Evolutionary conservation across 2,888 invertebrate genomes (phyloP).

Genomic region (Saturnia pavonia): DNA sequence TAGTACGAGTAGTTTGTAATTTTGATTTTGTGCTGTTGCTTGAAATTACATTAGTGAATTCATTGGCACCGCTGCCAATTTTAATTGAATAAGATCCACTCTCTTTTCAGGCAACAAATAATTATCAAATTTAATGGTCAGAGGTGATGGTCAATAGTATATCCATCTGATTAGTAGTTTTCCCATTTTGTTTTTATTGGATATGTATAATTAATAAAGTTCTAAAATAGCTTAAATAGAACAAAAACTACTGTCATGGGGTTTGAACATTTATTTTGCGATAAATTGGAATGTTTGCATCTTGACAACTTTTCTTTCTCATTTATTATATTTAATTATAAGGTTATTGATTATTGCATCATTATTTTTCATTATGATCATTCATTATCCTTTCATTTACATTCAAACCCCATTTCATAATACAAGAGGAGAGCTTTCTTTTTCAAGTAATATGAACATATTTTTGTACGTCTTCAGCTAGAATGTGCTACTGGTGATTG

Average conservation of each 20-base stretch:
- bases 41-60: slow-evolving; percentile 29
- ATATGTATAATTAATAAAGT: slow-evolving; percentile 45
- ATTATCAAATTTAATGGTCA: slow-evolving; percentile 21
- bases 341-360: slow-evolving; percentile 63
- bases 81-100: slow-evolving; percentile 12
- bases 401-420: slow-evolving; percentile 81
- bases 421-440: slow-evolving; percentile 71
- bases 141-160: slow-evolving; percentile 28
- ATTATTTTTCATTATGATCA: slow-evolving; percentile 54
- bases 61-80: background rate
- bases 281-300: slow-evolving; percentile 79
- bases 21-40: slow-evolving; percentile 35
- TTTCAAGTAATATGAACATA: slow-evolving; percentile 16
- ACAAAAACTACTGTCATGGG: slow-evolving; percentile 71
- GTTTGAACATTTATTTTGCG: slow-evolving; percentile 78
- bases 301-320: slow-evolving; percentile 80
- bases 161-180: slow-evolving; percentile 27
- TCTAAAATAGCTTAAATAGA: slow-evolving; percentile 60
- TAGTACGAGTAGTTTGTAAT: slow-evolving; percentile 28
- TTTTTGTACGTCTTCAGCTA: slow-evolving; percentile 16
- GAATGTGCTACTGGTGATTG: slow-evolving; percentile 65
- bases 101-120: slow-evolving; percentile 22
- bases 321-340: slow-evolving; percentile 55
- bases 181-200: slow-evolving; percentile 1
- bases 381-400: slow-evolving; percentile 56